Percentiles rank a stretch among this genome's conserved stretches.
Evolutionary conservation across 2,888 invertebrate genomes (phyloP).

Genomic region (Sepiola atlantica): DNA sequence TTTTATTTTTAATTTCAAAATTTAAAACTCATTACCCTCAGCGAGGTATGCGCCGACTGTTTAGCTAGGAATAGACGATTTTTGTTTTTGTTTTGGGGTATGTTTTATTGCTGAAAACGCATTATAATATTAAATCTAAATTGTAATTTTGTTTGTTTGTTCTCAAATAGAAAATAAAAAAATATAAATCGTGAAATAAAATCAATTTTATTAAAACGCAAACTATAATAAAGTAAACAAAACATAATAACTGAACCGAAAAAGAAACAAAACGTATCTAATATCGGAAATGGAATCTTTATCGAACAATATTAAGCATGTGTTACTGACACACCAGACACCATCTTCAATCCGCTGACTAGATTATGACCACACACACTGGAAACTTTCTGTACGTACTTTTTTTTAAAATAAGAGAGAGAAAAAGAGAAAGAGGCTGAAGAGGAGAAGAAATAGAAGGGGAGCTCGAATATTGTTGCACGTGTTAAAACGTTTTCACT

Average conservation of each 20-base stretch:
- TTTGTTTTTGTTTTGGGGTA: not conserved
- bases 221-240: not conserved
- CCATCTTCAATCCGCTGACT: not conserved
- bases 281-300: slow-evolving; percentile 22
- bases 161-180: not conserved
- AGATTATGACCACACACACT: not conserved
- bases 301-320: not conserved
- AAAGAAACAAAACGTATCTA: not conserved
- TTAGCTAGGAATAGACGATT: not conserved
- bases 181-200: not conserved
- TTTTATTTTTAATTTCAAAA: not conserved
- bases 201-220: not conserved
- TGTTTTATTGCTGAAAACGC: not conserved
- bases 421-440: too few relatives aligned
- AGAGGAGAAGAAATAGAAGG: too few relatives aligned
- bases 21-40: not conserved
- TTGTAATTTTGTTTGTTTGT: not conserved
- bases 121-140: not conserved
- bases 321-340: not conserved
- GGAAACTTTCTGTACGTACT: too few relatives aligned
- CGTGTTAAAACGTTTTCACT: too few relatives aligned
- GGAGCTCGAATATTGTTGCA: too few relatives aligned
- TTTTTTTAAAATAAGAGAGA: too few relatives aligned
- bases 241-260: too few relatives aligned
- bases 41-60: not conserved